Conservation (phyloP, 1,140 invertebrate genomes). For the Anagrus nilaparvatae region DNA sequence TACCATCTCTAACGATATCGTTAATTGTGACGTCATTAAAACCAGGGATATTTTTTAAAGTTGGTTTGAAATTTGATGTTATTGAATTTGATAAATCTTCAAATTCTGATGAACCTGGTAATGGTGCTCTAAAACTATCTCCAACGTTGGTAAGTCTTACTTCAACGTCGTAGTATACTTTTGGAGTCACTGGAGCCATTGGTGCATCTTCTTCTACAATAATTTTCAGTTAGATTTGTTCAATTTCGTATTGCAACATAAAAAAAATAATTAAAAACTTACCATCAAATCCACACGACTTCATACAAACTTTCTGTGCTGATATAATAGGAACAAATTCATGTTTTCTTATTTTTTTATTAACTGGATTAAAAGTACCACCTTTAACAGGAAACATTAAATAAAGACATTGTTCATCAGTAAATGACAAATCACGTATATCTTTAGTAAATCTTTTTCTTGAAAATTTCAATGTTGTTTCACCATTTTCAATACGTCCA, state of each 20-base stretch:
- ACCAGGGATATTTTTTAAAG: conserved; percentile 56
- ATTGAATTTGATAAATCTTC: conserved; percentile 61
- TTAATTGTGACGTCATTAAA: conserved; percentile 59
- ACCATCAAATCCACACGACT: conserved; percentile 59
- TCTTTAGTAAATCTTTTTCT: conserved; percentile 62
- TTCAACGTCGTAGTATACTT: conserved; percentile 57
- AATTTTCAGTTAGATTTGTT: conserved; percentile 5
- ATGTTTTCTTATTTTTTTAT: conserved; percentile 80
- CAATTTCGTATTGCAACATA: not conserved
- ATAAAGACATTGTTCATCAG: conserved; percentile 72
- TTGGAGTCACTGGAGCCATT: conserved; percentile 51
- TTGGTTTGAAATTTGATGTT: conserved; percentile 50
- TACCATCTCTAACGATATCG: conserved; percentile 42
- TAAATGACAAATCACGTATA: conserved; percentile 67
- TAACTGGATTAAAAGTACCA: conserved; percentile 70
- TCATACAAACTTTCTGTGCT: conserved; percentile 71
- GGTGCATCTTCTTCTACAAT: conserved; percentile 44
- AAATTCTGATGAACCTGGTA: conserved; percentile 58
- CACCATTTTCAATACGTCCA: conserved; percentile 63
- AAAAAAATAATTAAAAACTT: conserved; percentile 23
- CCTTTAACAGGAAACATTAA: conserved; percentile 83
- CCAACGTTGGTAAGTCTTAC: conserved; percentile 67
- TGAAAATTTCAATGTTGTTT: conserved; percentile 69
- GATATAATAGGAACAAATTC: conserved; percentile 66
- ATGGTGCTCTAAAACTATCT: conserved; percentile 61